Percentiles rank a stretch among this genome's conserved stretches.
Evolutionary conservation across 2,113 vertebrate genomes (phyloP).

Genomic region (Monopterus albus): DNA sequence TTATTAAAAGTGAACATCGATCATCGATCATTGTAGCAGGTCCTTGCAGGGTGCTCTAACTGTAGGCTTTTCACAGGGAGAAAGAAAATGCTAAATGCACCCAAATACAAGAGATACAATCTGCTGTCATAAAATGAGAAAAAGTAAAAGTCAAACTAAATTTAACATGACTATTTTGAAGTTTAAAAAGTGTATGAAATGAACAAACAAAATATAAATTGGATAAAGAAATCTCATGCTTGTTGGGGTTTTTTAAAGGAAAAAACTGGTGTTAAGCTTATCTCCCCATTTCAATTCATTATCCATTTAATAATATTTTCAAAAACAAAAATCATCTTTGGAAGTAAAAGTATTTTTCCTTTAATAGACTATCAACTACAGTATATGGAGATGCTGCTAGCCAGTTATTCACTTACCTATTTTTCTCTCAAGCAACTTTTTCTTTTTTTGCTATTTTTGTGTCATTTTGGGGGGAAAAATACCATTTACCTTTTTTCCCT

Average conservation of each 20-base stretch:
- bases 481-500: slow-evolving; percentile 84
- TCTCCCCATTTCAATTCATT: slow-evolving; percentile 63
- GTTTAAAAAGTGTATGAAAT: slow-evolving; percentile 70
- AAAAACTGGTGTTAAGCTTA: slow-evolving; percentile 44
- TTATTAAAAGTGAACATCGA: slow-evolving; percentile 72
- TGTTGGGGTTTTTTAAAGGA: slow-evolving; percentile 55
- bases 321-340: slow-evolving; percentile 87
- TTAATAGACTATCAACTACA: slow-evolving; percentile 87
- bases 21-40: slow-evolving; percentile 68
- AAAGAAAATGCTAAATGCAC: slow-evolving; percentile 80
- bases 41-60: slow-evolving; percentile 75
- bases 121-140: slow-evolving; percentile 80
- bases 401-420: slow-evolving; percentile 85
- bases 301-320: slow-evolving; percentile 72
- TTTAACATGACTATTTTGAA: slow-evolving; percentile 67
- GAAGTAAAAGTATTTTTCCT: slow-evolving; percentile 81
- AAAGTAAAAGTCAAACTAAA: slow-evolving; percentile 62
- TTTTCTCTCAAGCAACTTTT: slow-evolving; percentile 75
- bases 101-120: slow-evolving; percentile 85
- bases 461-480: slow-evolving; percentile 74
- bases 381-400: slow-evolving; percentile 90
- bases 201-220: slow-evolving; percentile 62
- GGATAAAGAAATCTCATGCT: slow-evolving; percentile 75
- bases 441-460: slow-evolving; percentile 70
- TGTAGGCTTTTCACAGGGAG: slow-evolving; percentile 77